Conservation (phyloP, 2,888 invertebrate genomes). For the Disparrhopalites patrizii region DNA sequence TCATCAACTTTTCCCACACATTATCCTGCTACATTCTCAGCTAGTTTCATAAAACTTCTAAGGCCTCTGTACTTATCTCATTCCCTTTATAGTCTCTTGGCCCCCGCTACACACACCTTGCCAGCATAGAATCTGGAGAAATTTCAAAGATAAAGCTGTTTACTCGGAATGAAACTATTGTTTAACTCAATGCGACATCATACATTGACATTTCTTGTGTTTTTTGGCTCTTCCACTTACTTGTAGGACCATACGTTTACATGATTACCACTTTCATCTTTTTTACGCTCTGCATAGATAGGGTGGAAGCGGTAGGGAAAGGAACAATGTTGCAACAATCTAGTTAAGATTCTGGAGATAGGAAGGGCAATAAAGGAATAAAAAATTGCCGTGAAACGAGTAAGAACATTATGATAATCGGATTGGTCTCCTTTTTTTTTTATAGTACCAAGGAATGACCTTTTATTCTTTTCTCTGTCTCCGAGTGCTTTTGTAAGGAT, state of each 20-base stretch:
- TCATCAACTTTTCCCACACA: not conserved
- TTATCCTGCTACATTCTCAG: not conserved
- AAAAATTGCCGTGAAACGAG: slow-evolving; percentile 1
- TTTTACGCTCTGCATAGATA: no score
- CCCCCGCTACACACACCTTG: slow-evolving; percentile 4
- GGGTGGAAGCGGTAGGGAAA: no score
- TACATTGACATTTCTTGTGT: no score
- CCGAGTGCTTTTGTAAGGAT: no score
- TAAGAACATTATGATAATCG: slow-evolving; percentile 7
- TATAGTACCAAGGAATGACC: not conserved
- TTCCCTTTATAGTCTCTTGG: slow-evolving; percentile 6
- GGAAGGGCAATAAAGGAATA: not conserved
- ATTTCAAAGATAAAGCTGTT: not conserved
- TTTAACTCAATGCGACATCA: not conserved
- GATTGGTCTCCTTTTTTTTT: slow-evolving; percentile 4
- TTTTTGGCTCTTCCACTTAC: no score
- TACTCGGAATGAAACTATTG: not conserved
- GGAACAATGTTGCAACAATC: not conserved
- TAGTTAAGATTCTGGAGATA: not conserved
- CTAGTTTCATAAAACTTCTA: slow-evolving; percentile 1
- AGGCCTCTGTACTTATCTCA: not conserved
- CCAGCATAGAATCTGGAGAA: slow-evolving; percentile 7
- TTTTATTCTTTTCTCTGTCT: no score
- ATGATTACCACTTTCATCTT: no score
- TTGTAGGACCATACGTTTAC: no score